These are phyloP conservation scores for Drosophila lutescens DNA, from an alignment of 2,888 invertebrate species.

Conservation along the genomic window DNA sequence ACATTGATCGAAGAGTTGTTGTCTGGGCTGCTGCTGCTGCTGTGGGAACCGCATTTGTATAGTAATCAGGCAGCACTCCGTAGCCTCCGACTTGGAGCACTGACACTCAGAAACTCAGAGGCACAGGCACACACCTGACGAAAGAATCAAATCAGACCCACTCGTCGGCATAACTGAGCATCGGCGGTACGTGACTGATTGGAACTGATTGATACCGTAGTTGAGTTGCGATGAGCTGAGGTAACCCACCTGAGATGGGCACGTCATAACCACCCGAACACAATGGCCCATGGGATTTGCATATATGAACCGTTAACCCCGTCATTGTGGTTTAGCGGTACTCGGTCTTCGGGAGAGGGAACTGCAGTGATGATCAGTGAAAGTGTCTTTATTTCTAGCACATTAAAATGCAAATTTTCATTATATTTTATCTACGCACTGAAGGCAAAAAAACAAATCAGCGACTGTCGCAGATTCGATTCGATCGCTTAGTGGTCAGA, in stretches of 20 bases:
- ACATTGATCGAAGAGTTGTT: constrained; percentile 43
- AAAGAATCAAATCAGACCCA: constrained; percentile 21
- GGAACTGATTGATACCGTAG: constrained; percentile 29
- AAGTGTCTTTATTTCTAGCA: constrained; percentile 56
- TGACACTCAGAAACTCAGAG: no score
- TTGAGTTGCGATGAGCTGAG: constrained; percentile 1
- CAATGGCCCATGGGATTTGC: constrained; percentile 49
- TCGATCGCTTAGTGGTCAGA: constrained; percentile 3
- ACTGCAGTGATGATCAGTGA: constrained; percentile 46
- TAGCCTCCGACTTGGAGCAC: constrained; percentile 1
- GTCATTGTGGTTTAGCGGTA: constrained; percentile 64
- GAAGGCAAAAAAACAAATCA: constrained; percentile 46
- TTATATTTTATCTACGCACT: constrained; percentile 56
- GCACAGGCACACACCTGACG: constrained; percentile 6
- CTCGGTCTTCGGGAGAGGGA: constrained; percentile 15
- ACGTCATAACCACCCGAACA: constrained; percentile 19
- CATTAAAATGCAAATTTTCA: constrained; percentile 62
- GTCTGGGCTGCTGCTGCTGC: constrained; percentile 15
- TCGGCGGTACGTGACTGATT: constrained; percentile 42
- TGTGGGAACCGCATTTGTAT: constrained; percentile 33
- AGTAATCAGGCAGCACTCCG: background rate
- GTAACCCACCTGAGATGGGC: constrained; percentile 17
- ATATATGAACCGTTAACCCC: constrained; percentile 62
- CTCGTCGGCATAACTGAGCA: constrained; percentile 32
- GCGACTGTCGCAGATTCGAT: constrained; percentile 26